Evolutionary conservation across 37 sponge, comb jelly and placozoan genomes (phyloP).

Genomic region (Aphrocallistes beatrix): DNA sequence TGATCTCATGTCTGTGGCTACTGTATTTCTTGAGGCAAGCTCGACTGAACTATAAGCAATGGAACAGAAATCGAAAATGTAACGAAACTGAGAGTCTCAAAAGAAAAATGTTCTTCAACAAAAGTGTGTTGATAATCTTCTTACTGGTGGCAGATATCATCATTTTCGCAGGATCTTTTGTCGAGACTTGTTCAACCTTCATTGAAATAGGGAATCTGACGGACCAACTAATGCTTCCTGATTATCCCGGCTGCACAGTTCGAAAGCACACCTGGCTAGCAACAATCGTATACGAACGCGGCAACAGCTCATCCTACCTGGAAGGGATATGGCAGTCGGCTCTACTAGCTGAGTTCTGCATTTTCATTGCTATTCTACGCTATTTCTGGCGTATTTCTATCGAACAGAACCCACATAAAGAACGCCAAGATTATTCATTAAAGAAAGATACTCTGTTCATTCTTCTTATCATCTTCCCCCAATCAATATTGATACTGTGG

Average conservation of each 20-base stretch:
- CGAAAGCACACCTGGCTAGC: background rate
- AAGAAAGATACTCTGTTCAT: background rate
- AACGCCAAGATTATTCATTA: background rate
- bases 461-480: background rate
- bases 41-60: background rate
- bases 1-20: background rate
- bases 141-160: background rate
- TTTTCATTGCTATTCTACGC: background rate
- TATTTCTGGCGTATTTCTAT: background rate
- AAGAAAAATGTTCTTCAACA: background rate
- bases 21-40: background rate
- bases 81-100: background rate
- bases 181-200: background rate
- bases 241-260: background rate
- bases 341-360: background rate
- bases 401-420: background rate
- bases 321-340: background rate
- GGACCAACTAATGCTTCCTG: background rate
- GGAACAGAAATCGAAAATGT: background rate
- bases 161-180: background rate
- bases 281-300: background rate
- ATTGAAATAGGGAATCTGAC: background rate
- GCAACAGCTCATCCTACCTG: background rate
- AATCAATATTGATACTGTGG: background rate
- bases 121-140: background rate